Conservation (phyloP, 2,797 vertebrate species). For the Chromobotia macracanthus region DNA sequence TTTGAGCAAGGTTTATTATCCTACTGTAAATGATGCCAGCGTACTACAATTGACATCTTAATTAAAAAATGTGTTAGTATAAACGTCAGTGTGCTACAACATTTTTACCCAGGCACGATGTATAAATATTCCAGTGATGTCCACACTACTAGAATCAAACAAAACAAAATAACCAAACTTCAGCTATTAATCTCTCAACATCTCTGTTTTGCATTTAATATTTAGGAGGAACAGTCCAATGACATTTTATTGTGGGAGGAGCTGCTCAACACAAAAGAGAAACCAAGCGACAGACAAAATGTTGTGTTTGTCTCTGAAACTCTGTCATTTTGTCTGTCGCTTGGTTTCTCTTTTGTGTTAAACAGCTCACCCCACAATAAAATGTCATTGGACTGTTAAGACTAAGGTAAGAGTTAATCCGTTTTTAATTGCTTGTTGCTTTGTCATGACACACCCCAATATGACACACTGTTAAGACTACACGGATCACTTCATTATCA, state of each 20-base stretch:
- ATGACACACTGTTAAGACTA: constrained; percentile 1
- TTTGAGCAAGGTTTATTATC: background rate
- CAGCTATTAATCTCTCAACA: too few species aligned
- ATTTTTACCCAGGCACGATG: background rate
- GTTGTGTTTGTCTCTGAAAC: too few species aligned
- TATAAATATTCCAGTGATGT: too few species aligned
- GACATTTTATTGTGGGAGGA: background rate
- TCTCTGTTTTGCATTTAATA: background rate
- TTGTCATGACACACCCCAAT: background rate
- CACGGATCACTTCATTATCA: background rate
- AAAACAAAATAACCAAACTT: background rate
- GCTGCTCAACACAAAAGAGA: too few species aligned
- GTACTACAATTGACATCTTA: background rate
- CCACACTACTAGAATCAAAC: background rate
- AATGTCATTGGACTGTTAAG: background rate
- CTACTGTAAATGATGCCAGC: background rate
- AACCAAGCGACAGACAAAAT: too few species aligned
- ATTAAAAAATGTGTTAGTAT: background rate
- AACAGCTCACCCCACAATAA: too few species aligned
- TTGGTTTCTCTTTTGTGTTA: too few species aligned
- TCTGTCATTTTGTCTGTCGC: too few species aligned
- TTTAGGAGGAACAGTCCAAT: background rate
- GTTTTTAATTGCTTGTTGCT: background rate
- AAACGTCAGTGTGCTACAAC: too few species aligned
- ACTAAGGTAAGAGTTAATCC: too few species aligned